Base-by-base conservation (phyloP, 2,797 vertebrate species). In the Sebastes steindachneri region DNA sequence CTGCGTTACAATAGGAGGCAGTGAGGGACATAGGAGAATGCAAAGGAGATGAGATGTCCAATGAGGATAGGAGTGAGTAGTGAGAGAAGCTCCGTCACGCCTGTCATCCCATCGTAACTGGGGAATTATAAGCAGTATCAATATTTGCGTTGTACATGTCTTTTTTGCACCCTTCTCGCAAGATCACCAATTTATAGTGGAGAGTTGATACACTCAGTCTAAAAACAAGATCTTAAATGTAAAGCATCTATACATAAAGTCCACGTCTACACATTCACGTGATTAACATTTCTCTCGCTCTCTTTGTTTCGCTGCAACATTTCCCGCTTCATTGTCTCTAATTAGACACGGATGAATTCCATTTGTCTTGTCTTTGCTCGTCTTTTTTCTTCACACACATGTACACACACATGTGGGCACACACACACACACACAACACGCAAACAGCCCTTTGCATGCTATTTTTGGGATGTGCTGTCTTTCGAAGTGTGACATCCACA, bases 341-440 rank as follows among this genome's bases (percentile, higher is more conserved):
- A 91, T 93, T 92, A 89, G 88, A 90, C 86, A 85, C 33, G 83
- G 81, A 77, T 89, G 89, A 84, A 79, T 90, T 77, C 78, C 81
- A 84, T 88, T 86, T 79, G 68, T 85, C 86, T 77, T 82, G 68
- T 65, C 81, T 80, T 79, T 68, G 60, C 79, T 66, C 14, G 1
- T 82, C 68, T 79, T 54, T 66, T 82, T 72, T 69, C 31, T 64
- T 41, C 68, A 53, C 86, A 53, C 86, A 57, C 59, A 15, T 2
- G 2, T 55, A 6, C 69, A 55, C 86, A 62, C 62, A 62, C 62
- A n/a, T 2, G 1, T 59, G 15, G 41, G 15, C 29, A 19, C 26
- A 29, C 35, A 37, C 35, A 37, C 68, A 29, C 28, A 60, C 17
- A 59, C 31, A 37, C 62, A 51, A 26, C 23, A 64, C 63, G 57